Base-by-base conservation (phyloP, 1,140 invertebrate species). In the Drosophila tristis region DNA sequence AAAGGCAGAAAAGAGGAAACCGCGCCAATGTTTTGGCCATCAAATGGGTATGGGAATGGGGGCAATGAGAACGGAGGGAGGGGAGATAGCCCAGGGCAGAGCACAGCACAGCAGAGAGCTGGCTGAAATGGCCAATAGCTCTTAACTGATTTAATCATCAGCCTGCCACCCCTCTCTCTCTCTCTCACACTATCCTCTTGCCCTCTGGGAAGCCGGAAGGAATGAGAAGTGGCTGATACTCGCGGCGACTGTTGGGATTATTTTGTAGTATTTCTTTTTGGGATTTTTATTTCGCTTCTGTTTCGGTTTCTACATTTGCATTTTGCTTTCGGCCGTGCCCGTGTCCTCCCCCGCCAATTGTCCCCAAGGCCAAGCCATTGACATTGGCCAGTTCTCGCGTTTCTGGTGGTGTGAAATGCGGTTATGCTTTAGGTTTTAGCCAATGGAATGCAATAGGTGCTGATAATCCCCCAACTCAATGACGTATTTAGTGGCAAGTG, bases 121-220 rank as follows among this genome's bases (percentile, higher is more conserved):
- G 50, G 44, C 31, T 57, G 44, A 79, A 66, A 56, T 77, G 63
- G 68, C 74, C 59, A 85, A 70, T 72, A 74, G 80, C 63, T 80
- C 81, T 80, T 81, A 78, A 63, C 63, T 78, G 67, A 86, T 85
- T 80, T 80, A 74, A 80, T 77, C 60, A 80, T 60, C 49, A 39
- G 50, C 43, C 50, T 20, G 44, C 42, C 70, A 44, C 42, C 67
- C 47, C 71, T 16, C 35, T 39, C 11, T 48, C 29, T 13, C 8
- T 23, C 44, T 43, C 26, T 25, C 26, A 29, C 7, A 7, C 26
- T 29, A 0, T 7, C 7, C 6, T 2, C 35, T 39, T 13, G 35
- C 20, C 25, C 45, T 42, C 20, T 49, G 25, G 29, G 6, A 20
- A 5, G 16, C 54, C 64, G 64, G 42, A 75, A 60, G 62, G 9